Evolutionary conservation across 2,888 invertebrate genomes (phyloP), one percentile per base, ranked within the genome.

Genomic region (Drosophila macrospina): DNA sequence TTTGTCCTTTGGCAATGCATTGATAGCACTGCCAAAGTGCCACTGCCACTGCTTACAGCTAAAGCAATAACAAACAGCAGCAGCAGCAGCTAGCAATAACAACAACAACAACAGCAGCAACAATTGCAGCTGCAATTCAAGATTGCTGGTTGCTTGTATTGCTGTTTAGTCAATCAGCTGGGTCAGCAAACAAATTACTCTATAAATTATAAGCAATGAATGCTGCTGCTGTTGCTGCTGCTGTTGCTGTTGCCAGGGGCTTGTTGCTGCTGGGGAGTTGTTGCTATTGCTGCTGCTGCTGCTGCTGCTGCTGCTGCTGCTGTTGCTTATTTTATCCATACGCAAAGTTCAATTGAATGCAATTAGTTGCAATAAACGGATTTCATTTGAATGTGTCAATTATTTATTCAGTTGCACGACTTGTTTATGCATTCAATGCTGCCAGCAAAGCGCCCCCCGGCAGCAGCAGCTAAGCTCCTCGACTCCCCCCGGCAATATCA

Each of bases 351-450:
- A 86, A 81, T 79, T 85, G 83, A 59, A 68, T 70, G 80, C 80
- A 86, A 86, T 81, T 81, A 86, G 80, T 61, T 70, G 83, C 69
- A 76, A 67, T 70, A 73, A 86, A 75, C 65, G 68, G 48, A 76
- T 74, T 73, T 79, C 52, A 51, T 65, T 61, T 48, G 52, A 28
- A 47, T 63, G 32, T 41, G 37, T 52, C 52, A 57, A 68, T 67
- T 70, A 82, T 69, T 77, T 74, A 73, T 80, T 52, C 61, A 64
- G 44, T 55, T 48, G 59, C 61, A 51, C 30, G 44, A 62, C 26
- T 65, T 37, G 44, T 65, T 73, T 71, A 50, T 57, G 56, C 71
- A 74, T 55, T 70, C 75, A 69, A 41, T 47, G 60, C 28, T 37
- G 32, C 47, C 51, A 32, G 39, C 47, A 57, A 20, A 15, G 24